These are phyloP conservation scores for Drosophila recens DNA, from an alignment of 2,888 invertebrate genomes.

Conservation along the genomic window DNA sequence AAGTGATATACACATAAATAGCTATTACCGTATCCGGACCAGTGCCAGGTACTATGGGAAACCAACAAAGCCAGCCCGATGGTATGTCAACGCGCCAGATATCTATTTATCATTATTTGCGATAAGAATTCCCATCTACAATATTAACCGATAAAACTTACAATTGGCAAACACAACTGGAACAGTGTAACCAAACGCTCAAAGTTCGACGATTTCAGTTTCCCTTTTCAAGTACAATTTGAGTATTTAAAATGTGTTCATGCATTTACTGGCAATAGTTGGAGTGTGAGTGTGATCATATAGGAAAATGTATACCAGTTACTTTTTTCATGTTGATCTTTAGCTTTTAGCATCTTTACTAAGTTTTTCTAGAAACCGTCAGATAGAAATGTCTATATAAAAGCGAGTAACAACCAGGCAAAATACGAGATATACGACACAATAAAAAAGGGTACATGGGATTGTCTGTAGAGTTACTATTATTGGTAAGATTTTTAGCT, in stretches of 20 bases:
- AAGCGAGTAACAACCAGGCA: too few species aligned
- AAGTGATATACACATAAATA: conserved; percentile 9
- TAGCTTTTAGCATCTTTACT: too few species aligned
- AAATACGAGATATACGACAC: too few species aligned
- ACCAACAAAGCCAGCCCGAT: conserved; percentile 31
- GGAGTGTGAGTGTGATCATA: neutral
- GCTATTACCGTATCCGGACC: neutral
- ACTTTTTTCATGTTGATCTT: too few species aligned
- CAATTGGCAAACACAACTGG: conserved; percentile 9
- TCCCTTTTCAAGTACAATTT: neutral
- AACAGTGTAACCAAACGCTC: conserved; percentile 5
- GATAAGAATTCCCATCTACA: conserved; percentile 9
- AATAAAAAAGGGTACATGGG: too few species aligned
- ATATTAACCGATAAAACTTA: neutral
- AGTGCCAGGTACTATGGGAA: conserved; percentile 40
- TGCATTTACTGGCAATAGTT: neutral
- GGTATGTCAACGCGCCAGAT: conserved; percentile 39
- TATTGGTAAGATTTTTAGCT: too few species aligned
- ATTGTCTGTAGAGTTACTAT: too few species aligned
- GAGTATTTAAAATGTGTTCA: neutral
- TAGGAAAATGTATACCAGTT: neutral
- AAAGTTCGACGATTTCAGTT: neutral
- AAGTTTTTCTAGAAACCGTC: neutral
- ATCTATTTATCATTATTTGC: conserved; percentile 12
- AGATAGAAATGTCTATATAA: neutral